Percentiles rank a stretch among this genome's conserved stretches.
These are phyloP conservation scores for Hapalemur alaotrensis DNA, from an alignment of 2,797 vertebrate genomes.

Conservation along the genomic window DNA sequence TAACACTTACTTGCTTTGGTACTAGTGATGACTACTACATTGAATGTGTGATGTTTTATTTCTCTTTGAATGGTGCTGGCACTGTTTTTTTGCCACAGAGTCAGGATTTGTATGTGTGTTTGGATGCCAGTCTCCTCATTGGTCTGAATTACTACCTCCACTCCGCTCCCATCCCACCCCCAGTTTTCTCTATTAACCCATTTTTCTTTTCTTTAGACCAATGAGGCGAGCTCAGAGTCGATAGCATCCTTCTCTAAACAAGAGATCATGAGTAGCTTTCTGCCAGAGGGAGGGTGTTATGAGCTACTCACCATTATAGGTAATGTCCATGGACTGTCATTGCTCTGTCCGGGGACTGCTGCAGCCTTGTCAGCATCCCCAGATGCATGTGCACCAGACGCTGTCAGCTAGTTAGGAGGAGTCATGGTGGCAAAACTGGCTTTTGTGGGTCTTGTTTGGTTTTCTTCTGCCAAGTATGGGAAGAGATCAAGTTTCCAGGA, in stretches of 20 bases:
- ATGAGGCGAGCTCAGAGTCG: conserved; percentile 96
- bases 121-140: not conserved
- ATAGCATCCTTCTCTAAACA: conserved; percentile 90
- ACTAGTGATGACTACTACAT: not conserved
- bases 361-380: not conserved
- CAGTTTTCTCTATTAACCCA: conserved; percentile 49
- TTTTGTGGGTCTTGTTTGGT: not conserved
- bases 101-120: not conserved
- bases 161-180: not conserved
- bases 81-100: not conserved
- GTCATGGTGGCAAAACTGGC: not conserved
- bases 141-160: not conserved
- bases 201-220: conserved; percentile 85
- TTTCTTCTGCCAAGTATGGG: not conserved
- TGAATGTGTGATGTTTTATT: not conserved
- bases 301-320: conserved; percentile 94
- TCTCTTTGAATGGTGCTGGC: not conserved
- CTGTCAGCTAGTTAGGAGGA: not conserved
- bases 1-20: not conserved
- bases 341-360: not conserved
- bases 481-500: not conserved
- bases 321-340: conserved; percentile 72
- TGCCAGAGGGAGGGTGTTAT: conserved; percentile 93
- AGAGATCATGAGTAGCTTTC: conserved; percentile 94
- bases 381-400: not conserved